Conservation (phyloP, 2,888 invertebrate species). For the Dorcus parallelipipedus region DNA sequence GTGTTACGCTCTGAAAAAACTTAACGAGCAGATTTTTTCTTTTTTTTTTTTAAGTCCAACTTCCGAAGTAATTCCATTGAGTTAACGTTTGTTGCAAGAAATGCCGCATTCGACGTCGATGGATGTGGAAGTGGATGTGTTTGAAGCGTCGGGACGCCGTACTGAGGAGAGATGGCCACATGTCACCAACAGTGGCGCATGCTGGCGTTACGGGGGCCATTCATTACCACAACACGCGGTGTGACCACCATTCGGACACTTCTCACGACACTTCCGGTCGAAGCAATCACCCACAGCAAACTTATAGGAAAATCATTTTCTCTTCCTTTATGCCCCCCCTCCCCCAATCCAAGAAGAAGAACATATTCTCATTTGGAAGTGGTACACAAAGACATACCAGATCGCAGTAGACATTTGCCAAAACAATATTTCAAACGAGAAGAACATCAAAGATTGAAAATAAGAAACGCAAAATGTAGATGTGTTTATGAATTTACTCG, state of each 20-base stretch:
- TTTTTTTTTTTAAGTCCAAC: background rate
- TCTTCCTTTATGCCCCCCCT: too few relatives aligned
- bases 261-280: slow-evolving; percentile 24
- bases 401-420: too few relatives aligned
- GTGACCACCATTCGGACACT: slow-evolving; percentile 19
- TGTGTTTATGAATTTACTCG: too few relatives aligned
- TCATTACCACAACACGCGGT: slow-evolving; percentile 28
- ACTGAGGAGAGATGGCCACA: slow-evolving; percentile 18
- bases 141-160: slow-evolving; percentile 2
- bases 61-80: slow-evolving; percentile 3
- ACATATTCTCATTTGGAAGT: too few relatives aligned
- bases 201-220: slow-evolving; percentile 24
- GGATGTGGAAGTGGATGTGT: slow-evolving; percentile 4
- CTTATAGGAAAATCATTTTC: background rate
- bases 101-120: slow-evolving; percentile 3
- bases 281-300: slow-evolving; percentile 21
- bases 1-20: background rate
- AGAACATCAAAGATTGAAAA: too few relatives aligned
- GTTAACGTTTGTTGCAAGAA: slow-evolving; percentile 4
- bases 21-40: background rate
- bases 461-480: too few relatives aligned
- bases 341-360: background rate
- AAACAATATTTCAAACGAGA: too few relatives aligned
- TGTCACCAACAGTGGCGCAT: slow-evolving; percentile 23
- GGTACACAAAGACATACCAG: too few relatives aligned